A percentile compares a stretch with the other conserved stretches of the same genome.
Evolutionary conservation across 2,888 invertebrate genomes (phyloP).

Genomic region (Amblyjoppa proteus): DNA sequence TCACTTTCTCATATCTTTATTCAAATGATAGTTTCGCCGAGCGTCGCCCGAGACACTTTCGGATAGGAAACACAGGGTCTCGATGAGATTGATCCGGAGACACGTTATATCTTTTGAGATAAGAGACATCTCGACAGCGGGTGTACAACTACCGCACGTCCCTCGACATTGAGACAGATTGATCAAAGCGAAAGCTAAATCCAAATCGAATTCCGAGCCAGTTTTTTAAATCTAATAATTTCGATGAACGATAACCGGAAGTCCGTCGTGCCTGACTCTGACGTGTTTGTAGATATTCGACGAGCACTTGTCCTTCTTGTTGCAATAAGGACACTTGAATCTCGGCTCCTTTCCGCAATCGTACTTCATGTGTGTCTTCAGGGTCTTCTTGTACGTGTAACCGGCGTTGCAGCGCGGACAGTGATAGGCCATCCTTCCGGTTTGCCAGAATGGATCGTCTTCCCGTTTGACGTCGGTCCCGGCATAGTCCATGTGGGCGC

Average conservation of each 20-base stretch:
- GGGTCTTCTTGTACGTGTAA: slow-evolving; percentile 84
- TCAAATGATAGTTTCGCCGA: slow-evolving; percentile 53
- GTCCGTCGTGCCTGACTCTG: slow-evolving; percentile 80
- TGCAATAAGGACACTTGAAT: slow-evolving; percentile 85
- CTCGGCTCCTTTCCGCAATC: slow-evolving; percentile 85
- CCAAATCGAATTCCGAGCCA: slow-evolving; percentile 27
- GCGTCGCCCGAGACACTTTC: slow-evolving; percentile 5
- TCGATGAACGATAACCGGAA: slow-evolving; percentile 81
- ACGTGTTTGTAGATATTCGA: slow-evolving; percentile 83
- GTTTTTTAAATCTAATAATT: slow-evolving; percentile 69
- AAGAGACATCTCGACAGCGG: slow-evolving; percentile 9
- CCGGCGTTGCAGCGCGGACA: slow-evolving; percentile 84
- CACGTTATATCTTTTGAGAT: slow-evolving; percentile 12
- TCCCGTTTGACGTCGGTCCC: slow-evolving; percentile 71
- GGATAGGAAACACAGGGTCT: not conserved
- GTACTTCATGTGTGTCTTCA: slow-evolving; percentile 85
- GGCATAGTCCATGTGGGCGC: slow-evolving; percentile 73
- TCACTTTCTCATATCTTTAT: slow-evolving; percentile 40
- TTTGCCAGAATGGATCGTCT: slow-evolving; percentile 76
- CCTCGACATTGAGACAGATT: not conserved
- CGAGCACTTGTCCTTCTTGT: slow-evolving; percentile 87
- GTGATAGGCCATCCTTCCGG: slow-evolving; percentile 79
- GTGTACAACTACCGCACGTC: not conserved
- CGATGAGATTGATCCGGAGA: slow-evolving; percentile 15
- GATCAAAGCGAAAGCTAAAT: slow-evolving; percentile 27